phyloP scores from a whole-genome alignment of 2,113 vertebrate genomes.

The Trematocara stigmaticum region DNA sequence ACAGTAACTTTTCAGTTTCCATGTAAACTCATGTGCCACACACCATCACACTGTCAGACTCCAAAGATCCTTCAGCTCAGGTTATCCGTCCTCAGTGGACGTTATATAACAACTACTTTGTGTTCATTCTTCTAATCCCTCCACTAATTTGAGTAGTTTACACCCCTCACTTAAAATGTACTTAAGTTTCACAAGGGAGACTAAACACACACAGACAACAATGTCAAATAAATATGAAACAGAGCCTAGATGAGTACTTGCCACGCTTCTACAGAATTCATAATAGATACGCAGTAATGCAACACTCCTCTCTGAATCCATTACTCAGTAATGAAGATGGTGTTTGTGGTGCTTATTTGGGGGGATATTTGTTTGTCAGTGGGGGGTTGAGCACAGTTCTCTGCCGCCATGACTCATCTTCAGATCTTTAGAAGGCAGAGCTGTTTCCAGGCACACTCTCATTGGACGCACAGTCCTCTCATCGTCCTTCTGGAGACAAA shows the following conservation, averaged over 20 bases:
- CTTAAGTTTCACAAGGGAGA: neutral
- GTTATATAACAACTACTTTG: conserved; percentile 4
- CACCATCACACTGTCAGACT: neutral
- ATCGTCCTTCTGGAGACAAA: neutral
- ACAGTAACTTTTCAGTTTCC: neutral
- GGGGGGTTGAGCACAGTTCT: neutral
- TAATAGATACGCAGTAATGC: conserved; percentile 34
- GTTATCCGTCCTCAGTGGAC: neutral
- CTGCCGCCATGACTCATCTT: conserved; percentile 35
- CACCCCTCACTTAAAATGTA: conserved; percentile 7
- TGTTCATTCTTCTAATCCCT: neutral
- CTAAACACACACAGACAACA: neutral
- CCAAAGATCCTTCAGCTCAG: neutral
- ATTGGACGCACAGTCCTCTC: neutral
- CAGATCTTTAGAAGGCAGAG: neutral
- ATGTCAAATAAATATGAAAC: conserved; percentile 10
- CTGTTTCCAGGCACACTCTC: neutral
- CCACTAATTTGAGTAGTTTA: neutral
- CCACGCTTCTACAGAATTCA: conserved; percentile 11
- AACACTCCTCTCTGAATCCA: conserved; percentile 24
- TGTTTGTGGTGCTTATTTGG: neutral
- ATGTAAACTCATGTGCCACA: neutral
- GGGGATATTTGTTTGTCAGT: neutral
- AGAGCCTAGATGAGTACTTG: neutral
- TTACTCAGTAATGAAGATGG: conserved; percentile 31